phyloP scores from a whole-genome alignment of 2,888 invertebrate genomes.

The Pogonocherus hispidulus region DNA sequence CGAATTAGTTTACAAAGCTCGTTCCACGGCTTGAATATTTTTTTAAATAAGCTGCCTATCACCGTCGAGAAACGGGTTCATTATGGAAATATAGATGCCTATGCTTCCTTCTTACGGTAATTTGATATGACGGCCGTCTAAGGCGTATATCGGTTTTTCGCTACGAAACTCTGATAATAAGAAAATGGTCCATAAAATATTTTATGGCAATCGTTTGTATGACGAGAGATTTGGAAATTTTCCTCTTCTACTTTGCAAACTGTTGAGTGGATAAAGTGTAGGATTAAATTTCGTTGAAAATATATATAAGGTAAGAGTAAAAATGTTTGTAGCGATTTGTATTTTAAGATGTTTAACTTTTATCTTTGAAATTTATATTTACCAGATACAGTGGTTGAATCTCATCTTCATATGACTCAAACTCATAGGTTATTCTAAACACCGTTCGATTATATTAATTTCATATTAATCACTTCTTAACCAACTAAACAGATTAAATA shows the following conservation, averaged over 20 bases:
- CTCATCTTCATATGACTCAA: too few species aligned
- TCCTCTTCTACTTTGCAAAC: background rate
- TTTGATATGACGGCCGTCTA: conserved; percentile 1
- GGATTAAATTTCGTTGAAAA: too few species aligned
- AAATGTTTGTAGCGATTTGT: too few species aligned
- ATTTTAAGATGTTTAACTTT: too few species aligned
- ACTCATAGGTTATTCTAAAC: too few species aligned
- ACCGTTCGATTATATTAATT: too few species aligned
- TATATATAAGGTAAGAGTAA: too few species aligned
- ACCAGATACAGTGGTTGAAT: too few species aligned
- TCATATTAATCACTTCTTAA: too few species aligned
- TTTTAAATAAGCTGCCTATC: conserved; percentile 17
- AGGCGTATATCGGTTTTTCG: background rate
- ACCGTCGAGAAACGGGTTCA: background rate
- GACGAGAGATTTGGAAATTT: background rate
- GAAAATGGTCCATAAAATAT: background rate
- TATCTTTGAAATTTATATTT: too few species aligned
- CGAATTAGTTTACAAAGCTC: background rate
- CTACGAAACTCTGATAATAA: background rate
- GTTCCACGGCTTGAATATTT: background rate
- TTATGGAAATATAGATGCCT: conserved; percentile 17
- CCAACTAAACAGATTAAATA: too few species aligned
- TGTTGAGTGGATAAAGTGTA: background rate
- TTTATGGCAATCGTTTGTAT: background rate
- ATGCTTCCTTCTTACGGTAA: background rate